Base-by-base conservation (phyloP, 2,797 vertebrate species). In the Neomorphus geoffroyi region DNA sequence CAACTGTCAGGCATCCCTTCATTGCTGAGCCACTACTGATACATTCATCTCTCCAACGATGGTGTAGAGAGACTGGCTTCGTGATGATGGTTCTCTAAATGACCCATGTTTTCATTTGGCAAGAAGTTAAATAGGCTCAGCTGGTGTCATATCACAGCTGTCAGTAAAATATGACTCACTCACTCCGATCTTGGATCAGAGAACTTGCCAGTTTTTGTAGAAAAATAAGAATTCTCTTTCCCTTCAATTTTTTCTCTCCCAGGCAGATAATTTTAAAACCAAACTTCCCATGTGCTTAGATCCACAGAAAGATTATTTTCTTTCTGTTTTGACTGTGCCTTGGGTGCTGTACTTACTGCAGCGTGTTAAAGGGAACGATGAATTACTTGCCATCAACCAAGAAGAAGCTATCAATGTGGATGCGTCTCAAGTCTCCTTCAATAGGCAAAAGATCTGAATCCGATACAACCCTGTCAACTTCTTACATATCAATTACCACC, bases 111-210 rank as follows among this genome's bases (percentile, higher is more conserved):
- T 53, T 60, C 24, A 69, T 88, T 88, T 92, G 87, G 43, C 77
- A 79, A 65, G 73, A 71, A 35, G 19, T 21, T 26, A 67, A 88
- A 54, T 41, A 37, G 33, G 23, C 33, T 92, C 12, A 48, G 6
- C 70, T 80, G 80, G 35, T 70, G 56, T 91, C 80, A 37, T 77
- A 71, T 91, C 53, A 86, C 21, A 94, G 67, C 77, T 33, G 6
- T 97, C 94, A 69, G 80, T 90, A 93, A 95, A 92, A 92, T 30
- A 43, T 10, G 14, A 69, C 32, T 86, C 23, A 5, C 18, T 69
- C 8, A 3, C 19, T 61, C 69, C 86, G 48, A 73, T 91, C 75
- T 78, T 71, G 62, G 87, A 71, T 84, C 26, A 79, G 67, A 96
- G 37, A 54, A 77, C 61, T 6, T 48, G 30, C 37, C 54, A 39